Conservation (phyloP, 2,888 invertebrate genomes). For the Mythimna loreyi region DNA sequence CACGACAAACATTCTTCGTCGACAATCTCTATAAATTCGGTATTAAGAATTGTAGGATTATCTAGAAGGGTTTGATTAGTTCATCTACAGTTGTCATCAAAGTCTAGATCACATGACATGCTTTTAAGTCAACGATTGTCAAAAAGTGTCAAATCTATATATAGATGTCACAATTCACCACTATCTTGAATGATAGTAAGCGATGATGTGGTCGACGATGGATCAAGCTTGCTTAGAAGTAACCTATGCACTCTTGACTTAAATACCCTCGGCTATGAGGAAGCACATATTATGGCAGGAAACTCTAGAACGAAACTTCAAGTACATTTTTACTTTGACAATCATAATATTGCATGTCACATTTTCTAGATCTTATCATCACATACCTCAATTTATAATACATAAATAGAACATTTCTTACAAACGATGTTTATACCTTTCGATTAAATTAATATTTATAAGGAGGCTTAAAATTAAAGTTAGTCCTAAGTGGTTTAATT, state of each 20-base stretch:
- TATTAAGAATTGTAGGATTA: constrained; percentile 78
- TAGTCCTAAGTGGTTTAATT: constrained; percentile 74
- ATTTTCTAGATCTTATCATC: constrained; percentile 27
- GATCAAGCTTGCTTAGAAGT: too few species aligned
- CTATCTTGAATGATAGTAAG: too few species aligned
- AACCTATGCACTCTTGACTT: too few species aligned
- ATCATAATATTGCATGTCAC: neutral
- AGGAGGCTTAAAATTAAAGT: constrained; percentile 62
- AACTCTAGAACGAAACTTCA: too few species aligned
- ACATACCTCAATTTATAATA: constrained; percentile 63
- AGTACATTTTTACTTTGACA: neutral
- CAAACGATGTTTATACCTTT: constrained; percentile 55
- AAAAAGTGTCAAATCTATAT: neutral
- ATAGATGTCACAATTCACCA: neutral
- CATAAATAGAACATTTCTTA: constrained; percentile 62
- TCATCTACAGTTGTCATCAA: constrained; percentile 57
- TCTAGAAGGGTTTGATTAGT: constrained; percentile 61
- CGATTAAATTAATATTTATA: constrained; percentile 61
- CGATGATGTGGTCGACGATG: too few species aligned
- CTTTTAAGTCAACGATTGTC: neutral
- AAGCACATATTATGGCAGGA: too few species aligned
- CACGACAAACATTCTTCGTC: constrained; percentile 64
- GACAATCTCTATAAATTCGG: constrained; percentile 77
- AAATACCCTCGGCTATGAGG: too few species aligned
- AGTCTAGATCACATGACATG: neutral